Conservation (phyloP, 1,140 invertebrate species). For the Nebria ingens region DNA sequence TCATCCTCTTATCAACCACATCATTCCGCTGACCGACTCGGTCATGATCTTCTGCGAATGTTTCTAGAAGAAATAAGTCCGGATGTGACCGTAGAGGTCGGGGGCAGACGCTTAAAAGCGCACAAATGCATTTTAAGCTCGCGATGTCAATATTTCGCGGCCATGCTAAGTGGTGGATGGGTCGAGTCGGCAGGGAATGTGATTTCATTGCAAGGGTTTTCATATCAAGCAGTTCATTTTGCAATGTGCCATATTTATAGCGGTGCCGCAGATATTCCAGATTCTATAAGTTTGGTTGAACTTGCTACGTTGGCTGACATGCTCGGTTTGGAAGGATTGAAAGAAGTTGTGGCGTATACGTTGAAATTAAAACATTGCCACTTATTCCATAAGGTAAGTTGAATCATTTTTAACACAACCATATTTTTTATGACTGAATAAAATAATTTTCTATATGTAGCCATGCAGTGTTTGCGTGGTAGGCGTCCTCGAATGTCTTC, state of each 20-base stretch:
- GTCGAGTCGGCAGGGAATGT: constrained; percentile 68
- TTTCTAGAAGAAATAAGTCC: constrained; percentile 80
- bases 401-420: too few species aligned
- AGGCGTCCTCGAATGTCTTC: constrained; percentile 73
- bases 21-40: constrained; percentile 46
- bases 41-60: constrained; percentile 78
- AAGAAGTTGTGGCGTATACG: constrained; percentile 78
- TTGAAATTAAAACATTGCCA: constrained; percentile 85
- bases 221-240: constrained; percentile 75
- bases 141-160: constrained; percentile 83
- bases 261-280: constrained; percentile 72
- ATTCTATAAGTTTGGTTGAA: constrained; percentile 74
- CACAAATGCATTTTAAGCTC: constrained; percentile 85
- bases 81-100: constrained; percentile 72
- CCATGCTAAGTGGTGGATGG: constrained; percentile 75
- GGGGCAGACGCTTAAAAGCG: constrained; percentile 65
- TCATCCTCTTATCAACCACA: constrained; percentile 27
- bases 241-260: constrained; percentile 87
- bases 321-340: constrained; percentile 76
- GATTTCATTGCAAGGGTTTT: constrained; percentile 74
- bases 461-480: constrained; percentile 66
- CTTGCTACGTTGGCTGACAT: constrained; percentile 78
- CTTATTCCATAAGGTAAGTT: constrained; percentile 72
- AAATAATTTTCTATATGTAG: constrained; percentile 37
- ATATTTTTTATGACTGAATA: not conserved